Evolutionary conservation across 2,888 invertebrate species (phyloP).

Genomic region (Balanococcus diminutus): DNA sequence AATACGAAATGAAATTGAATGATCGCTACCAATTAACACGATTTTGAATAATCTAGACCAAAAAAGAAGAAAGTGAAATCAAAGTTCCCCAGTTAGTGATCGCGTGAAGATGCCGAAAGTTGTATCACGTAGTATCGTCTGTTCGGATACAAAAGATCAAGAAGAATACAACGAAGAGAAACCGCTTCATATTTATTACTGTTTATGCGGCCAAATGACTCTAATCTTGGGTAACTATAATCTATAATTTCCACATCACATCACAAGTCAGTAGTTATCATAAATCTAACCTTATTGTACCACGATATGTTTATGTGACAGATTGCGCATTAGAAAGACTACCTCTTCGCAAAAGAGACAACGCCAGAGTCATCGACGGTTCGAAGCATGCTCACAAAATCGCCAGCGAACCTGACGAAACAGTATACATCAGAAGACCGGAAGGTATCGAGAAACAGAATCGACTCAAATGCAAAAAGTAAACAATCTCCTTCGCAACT

Average conservation of each 20-base stretch:
- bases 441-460: conserved; percentile 94
- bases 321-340: conserved; percentile 88
- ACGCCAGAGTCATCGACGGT: conserved; percentile 93
- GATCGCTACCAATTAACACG: too few species aligned
- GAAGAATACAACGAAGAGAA: conserved; percentile 97
- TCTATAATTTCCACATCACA: background rate
- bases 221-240: conserved; percentile 79
- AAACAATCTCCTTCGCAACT: conserved; percentile 57
- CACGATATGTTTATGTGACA: conserved; percentile 60
- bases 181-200: conserved; percentile 96
- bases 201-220: conserved; percentile 96
- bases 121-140: conserved; percentile 92
- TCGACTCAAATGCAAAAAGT: conserved; percentile 85
- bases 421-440: conserved; percentile 81
- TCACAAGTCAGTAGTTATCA: background rate
- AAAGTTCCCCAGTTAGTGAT: background rate
- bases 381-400: conserved; percentile 94
- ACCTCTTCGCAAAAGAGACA: conserved; percentile 86
- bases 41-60: too few species aligned
- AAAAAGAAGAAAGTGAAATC: too few species aligned
- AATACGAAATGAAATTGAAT: too few species aligned
- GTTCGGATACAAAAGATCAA: conserved; percentile 95
- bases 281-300: background rate
- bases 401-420: conserved; percentile 86
- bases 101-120: conserved; percentile 81